These are phyloP conservation scores for Tachina fera DNA, from an alignment of 2,888 invertebrate genomes.

Conservation along the genomic window DNA sequence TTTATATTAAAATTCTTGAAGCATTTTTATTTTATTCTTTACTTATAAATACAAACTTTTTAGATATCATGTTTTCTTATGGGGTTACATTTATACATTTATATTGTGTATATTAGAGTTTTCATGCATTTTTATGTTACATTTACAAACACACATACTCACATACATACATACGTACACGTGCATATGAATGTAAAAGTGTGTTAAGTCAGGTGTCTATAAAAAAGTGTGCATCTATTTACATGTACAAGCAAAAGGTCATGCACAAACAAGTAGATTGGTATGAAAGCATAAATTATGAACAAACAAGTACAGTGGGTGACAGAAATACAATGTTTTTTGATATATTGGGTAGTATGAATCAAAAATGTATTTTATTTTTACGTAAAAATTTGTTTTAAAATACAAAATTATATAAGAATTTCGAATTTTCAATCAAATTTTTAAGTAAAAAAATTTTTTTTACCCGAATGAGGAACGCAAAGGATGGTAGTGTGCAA, in stretches of 20 bases:
- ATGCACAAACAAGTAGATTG: neutral
- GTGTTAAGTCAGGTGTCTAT: neutral
- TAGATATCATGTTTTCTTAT: slow-evolving; percentile 49
- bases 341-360: neutral
- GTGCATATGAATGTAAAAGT: neutral
- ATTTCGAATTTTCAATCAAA: no score
- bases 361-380: no score
- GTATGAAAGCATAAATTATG: neutral
- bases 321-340: neutral
- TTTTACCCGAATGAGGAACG: no score
- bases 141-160: no score
- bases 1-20: slow-evolving; percentile 67
- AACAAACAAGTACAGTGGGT: neutral
- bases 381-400: no score
- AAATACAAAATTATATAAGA: no score
- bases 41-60: slow-evolving; percentile 48
- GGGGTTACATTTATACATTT: slow-evolving; percentile 44
- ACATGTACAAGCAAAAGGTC: neutral
- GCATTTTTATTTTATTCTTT: slow-evolving; percentile 51
- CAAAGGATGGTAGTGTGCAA: no score
- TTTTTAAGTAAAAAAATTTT: no score
- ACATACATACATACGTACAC: no score
- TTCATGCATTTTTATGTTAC: slow-evolving; percentile 5
- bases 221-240: neutral
- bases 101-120: neutral